phyloP scores from a whole-genome alignment of 2,113 vertebrate species.

The Rhinopomastus cyanomelas region DNA sequence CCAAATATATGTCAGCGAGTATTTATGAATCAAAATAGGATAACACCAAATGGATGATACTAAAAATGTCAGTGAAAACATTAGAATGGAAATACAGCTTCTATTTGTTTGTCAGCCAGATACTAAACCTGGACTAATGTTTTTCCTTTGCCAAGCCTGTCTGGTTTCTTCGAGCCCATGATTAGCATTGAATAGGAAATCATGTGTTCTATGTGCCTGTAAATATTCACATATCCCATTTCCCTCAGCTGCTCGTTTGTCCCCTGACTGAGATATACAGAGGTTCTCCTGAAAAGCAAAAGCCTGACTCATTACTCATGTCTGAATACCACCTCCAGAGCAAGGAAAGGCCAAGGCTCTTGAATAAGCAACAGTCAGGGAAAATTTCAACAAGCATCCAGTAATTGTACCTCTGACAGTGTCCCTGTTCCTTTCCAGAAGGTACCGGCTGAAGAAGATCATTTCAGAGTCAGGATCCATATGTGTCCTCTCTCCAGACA shows the following conservation, averaged over 20 bases:
- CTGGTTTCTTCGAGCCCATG: background rate
- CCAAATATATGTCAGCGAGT: slow-evolving; percentile 37
- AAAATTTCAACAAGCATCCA: background rate
- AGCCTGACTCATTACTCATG: slow-evolving; percentile 41
- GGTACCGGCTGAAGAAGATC: background rate
- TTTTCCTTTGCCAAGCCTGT: background rate
- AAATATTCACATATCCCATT: slow-evolving; percentile 15
- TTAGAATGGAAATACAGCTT: slow-evolving; percentile 29
- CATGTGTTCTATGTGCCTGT: slow-evolving; percentile 22
- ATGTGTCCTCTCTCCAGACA: background rate
- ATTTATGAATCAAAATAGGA: slow-evolving; percentile 44
- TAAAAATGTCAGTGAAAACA: slow-evolving; percentile 21
- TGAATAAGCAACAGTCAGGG: background rate
- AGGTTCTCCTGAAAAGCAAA: slow-evolving; percentile 57
- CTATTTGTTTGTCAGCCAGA: slow-evolving; percentile 24
- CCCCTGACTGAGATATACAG: slow-evolving; percentile 5
- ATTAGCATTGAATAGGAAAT: slow-evolving; percentile 41
- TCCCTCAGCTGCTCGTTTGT: slow-evolving; percentile 15
- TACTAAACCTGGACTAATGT: slow-evolving; percentile 19
- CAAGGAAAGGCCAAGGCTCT: slow-evolving; percentile 27
- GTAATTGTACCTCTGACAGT: background rate
- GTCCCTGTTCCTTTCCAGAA: background rate
- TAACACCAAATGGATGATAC: slow-evolving; percentile 6
- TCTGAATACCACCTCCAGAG: slow-evolving; percentile 1
- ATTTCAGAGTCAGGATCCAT: background rate